Conservation (phyloP, 1,140 invertebrate species). For the Cotesia glomerata region DNA sequence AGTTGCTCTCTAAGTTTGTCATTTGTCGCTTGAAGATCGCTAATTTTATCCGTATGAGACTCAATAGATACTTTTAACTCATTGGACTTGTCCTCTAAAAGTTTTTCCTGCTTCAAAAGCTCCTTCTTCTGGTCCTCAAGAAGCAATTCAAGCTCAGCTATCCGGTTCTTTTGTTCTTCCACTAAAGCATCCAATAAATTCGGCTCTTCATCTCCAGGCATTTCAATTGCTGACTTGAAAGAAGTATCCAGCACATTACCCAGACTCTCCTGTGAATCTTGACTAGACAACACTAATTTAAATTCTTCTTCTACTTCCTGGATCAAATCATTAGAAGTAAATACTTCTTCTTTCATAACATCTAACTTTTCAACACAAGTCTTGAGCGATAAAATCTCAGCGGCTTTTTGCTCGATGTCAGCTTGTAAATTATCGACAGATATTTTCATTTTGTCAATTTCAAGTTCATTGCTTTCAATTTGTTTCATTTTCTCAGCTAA, state of each 20-base stretch:
- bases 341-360: no score
- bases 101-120: background rate
- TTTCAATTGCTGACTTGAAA: background rate
- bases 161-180: background rate
- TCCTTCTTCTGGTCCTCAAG: background rate
- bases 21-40: background rate
- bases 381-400: background rate
- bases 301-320: no score
- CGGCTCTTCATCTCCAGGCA: background rate
- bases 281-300: no score
- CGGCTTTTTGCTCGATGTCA: background rate
- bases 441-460: background rate
- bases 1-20: slow-evolving; percentile 12
- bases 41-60: background rate
- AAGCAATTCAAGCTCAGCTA: background rate
- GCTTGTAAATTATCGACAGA: background rate
- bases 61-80: background rate
- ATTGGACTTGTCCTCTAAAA: slow-evolving; percentile 3
- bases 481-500: background rate
- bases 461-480: slow-evolving; percentile 3
- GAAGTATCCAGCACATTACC: no score
- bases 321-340: background rate
- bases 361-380: no score
- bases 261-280: no score
- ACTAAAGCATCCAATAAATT: background rate